A percentile compares a stretch with the other conserved stretches of the same genome.
These are phyloP conservation scores for Pandion haliaetus DNA, from an alignment of 2,113 vertebrate genomes.

Conservation along the genomic window DNA sequence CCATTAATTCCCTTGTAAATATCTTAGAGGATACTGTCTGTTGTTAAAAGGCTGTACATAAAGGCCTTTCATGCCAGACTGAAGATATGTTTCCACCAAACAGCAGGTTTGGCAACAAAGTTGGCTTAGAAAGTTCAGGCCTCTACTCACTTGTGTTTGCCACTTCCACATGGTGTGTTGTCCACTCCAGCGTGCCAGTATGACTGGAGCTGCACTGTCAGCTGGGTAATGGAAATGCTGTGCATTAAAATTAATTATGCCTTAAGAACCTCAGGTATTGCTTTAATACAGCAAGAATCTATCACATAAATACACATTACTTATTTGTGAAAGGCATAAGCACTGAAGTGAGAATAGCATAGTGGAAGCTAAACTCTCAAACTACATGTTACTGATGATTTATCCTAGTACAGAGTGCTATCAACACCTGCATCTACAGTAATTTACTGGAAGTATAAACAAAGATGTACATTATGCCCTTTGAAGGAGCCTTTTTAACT, in stretches of 20 bases:
- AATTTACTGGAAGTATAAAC: neutral
- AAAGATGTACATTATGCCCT: neutral
- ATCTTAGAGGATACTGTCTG: neutral
- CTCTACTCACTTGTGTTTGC: neutral
- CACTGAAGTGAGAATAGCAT: neutral
- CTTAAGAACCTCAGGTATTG: neutral
- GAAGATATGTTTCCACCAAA: neutral
- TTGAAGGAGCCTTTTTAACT: neutral
- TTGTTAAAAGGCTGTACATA: neutral
- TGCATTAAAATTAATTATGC: neutral
- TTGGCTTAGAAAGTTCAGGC: neutral
- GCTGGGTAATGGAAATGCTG: neutral
- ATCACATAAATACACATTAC: neutral
- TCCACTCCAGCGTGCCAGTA: neutral
- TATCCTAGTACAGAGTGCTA: neutral
- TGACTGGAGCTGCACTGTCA: neutral
- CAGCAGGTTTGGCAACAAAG: neutral
- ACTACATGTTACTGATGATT: neutral
- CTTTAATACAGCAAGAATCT: neutral
- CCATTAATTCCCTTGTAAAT: slow-evolving; percentile 38
- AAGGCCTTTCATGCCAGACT: neutral
- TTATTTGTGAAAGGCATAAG: neutral
- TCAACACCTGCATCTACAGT: neutral
- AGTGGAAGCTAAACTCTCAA: neutral
- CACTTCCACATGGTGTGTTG: neutral